Conservation (phyloP, 1,140 invertebrate genomes). For the Pararge aegeria region DNA sequence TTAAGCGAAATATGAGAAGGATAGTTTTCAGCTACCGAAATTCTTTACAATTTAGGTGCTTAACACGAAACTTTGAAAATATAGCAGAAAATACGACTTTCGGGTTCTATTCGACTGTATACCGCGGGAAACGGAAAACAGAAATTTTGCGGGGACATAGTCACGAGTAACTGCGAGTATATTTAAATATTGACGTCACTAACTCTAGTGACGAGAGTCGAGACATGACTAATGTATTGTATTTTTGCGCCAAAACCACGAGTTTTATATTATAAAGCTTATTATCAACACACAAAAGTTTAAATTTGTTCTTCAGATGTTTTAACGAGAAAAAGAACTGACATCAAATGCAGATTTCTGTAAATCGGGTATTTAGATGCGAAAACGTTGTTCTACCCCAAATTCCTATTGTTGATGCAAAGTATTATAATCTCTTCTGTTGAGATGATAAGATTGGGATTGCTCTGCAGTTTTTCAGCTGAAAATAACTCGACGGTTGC, state of each 20-base stretch:
- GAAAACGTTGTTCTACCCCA: conserved; percentile 20
- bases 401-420: conserved; percentile 9
- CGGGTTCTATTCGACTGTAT: no score
- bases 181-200: background rate
- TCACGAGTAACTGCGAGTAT: no score
- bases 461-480: conserved; percentile 14
- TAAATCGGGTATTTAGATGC: conserved; percentile 6
- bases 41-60: no score
- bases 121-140: no score
- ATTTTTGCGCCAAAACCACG: conserved; percentile 17
- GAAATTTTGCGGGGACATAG: no score
- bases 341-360: conserved; percentile 12
- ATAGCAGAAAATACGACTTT: no score
- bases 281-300: conserved; percentile 4
- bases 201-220: background rate
- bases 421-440: conserved; percentile 11
- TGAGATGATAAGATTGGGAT: conserved; percentile 15
- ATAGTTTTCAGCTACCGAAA: no score
- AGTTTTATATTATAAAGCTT: conserved; percentile 12
- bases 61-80: no score
- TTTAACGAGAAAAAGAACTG: background rate
- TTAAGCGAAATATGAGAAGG: no score
- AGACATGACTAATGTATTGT: conserved; percentile 27
- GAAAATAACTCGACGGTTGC: conserved; percentile 35
- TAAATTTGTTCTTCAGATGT: conserved; percentile 3